These are phyloP conservation scores for Empidonax traillii DNA, from an alignment of 2,113 vertebrate genomes.

Conservation along the genomic window DNA sequence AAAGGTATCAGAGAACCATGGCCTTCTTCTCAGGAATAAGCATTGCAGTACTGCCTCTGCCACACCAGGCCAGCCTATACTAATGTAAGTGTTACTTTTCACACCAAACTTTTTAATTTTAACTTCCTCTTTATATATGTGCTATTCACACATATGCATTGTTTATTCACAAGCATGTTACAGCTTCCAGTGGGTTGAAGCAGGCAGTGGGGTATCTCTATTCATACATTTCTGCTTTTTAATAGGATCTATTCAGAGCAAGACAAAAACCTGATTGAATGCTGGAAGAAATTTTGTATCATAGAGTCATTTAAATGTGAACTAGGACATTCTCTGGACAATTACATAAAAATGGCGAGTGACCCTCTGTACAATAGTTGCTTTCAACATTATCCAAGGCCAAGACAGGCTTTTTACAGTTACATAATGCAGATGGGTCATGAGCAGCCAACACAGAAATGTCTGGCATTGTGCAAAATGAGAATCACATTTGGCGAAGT, in stretches of 20 bases:
- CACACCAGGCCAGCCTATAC: not conserved
- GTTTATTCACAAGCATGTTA: constrained; percentile 22
- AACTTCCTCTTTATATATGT: not conserved
- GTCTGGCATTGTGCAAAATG: not conserved
- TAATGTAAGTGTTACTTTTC: constrained; percentile 11
- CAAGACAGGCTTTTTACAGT: constrained; percentile 58
- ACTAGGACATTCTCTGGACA: constrained; percentile 60
- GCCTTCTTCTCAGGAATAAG: not conserved
- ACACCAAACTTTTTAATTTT: not conserved
- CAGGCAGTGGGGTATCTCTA: constrained; percentile 2
- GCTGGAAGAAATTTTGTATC: constrained; percentile 57
- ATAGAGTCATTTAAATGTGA: constrained; percentile 61
- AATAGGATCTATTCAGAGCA: constrained; percentile 44
- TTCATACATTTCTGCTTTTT: constrained; percentile 50
- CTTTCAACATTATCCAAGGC: constrained; percentile 57
- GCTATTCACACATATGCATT: not conserved
- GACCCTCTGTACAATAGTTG: constrained; percentile 55
- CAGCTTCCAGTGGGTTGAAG: constrained; percentile 13
- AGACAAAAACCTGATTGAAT: constrained; percentile 55
- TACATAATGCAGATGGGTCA: constrained; percentile 54
- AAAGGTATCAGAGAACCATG: not conserved
- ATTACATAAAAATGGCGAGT: constrained; percentile 59
- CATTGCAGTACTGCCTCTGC: not conserved
- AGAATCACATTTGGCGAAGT: not conserved
- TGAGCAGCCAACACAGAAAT: constrained; percentile 33